Conservation (phyloP, 1,140 invertebrate species). For the Drosophila grimshawi region DNA sequence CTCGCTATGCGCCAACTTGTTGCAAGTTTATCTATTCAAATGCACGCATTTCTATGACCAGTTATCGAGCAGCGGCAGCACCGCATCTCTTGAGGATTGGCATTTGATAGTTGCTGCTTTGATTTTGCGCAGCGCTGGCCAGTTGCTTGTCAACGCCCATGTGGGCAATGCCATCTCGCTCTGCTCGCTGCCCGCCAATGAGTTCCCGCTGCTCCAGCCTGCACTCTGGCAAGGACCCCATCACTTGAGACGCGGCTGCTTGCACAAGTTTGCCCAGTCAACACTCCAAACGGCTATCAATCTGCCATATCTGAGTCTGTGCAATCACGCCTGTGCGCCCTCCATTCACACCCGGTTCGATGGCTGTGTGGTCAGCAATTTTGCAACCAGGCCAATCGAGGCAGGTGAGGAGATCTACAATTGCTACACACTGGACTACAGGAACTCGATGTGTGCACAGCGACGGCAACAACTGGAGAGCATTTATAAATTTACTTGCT, state of each 20-base stretch:
- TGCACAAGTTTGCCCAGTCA: slow-evolving; percentile 49
- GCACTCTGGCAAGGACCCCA: slow-evolving; percentile 51
- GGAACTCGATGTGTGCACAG: slow-evolving; percentile 15
- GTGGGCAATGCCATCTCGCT: slow-evolving; percentile 49
- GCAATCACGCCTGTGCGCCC: slow-evolving; percentile 67
- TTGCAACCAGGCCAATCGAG: slow-evolving; percentile 28
- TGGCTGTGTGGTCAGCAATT: slow-evolving; percentile 48
- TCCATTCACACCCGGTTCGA: slow-evolving; percentile 55
- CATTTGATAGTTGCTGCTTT: slow-evolving; percentile 54
- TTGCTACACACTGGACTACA: slow-evolving; percentile 65
- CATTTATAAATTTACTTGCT: slow-evolving; percentile 65
- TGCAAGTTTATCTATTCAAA: slow-evolving; percentile 58
- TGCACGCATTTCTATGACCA: slow-evolving; percentile 57
- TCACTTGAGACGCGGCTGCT: slow-evolving; percentile 47
- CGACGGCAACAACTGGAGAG: slow-evolving; percentile 37
- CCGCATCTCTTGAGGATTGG: slow-evolving; percentile 44
- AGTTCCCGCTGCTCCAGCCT: slow-evolving; percentile 51
- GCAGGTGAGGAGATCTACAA: slow-evolving; percentile 66
- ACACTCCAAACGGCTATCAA: slow-evolving; percentile 59
- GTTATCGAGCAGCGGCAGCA: not conserved
- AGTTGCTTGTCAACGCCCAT: slow-evolving; percentile 67
- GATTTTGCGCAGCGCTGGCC: slow-evolving; percentile 61
- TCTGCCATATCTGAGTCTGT: slow-evolving; percentile 69
- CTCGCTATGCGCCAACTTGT: slow-evolving; percentile 55
- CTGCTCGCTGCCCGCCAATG: slow-evolving; percentile 11